phyloP scores from a whole-genome alignment of 1,140 invertebrate species.

The Scaptomyza graminum region DNA sequence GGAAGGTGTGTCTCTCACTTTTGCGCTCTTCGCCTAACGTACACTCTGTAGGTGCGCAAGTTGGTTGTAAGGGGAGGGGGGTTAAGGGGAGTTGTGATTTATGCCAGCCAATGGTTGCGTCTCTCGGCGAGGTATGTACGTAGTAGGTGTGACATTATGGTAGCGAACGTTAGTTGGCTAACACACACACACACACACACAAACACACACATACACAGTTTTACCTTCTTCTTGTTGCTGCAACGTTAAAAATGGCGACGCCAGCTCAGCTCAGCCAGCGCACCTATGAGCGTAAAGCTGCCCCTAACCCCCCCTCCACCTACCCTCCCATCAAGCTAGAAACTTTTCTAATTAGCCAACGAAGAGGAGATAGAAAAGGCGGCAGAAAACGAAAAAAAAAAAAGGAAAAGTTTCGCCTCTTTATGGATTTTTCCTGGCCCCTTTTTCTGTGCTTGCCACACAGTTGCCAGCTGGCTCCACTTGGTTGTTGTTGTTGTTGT shows the following conservation, averaged over 20 bases:
- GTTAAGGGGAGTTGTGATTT: slow-evolving; percentile 73
- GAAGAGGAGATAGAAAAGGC: slow-evolving; percentile 23
- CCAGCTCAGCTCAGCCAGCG: slow-evolving; percentile 33
- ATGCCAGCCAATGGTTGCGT: slow-evolving; percentile 83
- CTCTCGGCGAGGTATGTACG: slow-evolving; percentile 59
- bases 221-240: slow-evolving; percentile 35
- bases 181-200: not conserved
- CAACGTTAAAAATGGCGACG: slow-evolving; percentile 70
- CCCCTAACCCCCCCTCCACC: too few species aligned
- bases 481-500: slow-evolving; percentile 37
- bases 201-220: not conserved
- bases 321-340: not conserved
- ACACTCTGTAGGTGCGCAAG: slow-evolving; percentile 62
- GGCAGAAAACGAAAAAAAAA: slow-evolving; percentile 19
- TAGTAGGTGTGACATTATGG: slow-evolving; percentile 71
- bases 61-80: too few species aligned
- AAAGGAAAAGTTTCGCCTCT: slow-evolving; percentile 64
- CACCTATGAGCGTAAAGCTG: slow-evolving; percentile 68
- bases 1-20: slow-evolving; percentile 62
- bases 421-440: slow-evolving; percentile 73
- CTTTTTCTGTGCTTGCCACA: slow-evolving; percentile 23
- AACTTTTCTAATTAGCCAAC: slow-evolving; percentile 77
- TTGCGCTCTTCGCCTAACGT: slow-evolving; percentile 26
- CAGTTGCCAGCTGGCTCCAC: slow-evolving; percentile 38
- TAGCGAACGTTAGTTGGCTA: slow-evolving; percentile 53